Percentiles rank a stretch among this genome's conserved stretches.
Conservation (phyloP, 1,140 invertebrate genomes). For the Tetranychus urticae region DNA sequence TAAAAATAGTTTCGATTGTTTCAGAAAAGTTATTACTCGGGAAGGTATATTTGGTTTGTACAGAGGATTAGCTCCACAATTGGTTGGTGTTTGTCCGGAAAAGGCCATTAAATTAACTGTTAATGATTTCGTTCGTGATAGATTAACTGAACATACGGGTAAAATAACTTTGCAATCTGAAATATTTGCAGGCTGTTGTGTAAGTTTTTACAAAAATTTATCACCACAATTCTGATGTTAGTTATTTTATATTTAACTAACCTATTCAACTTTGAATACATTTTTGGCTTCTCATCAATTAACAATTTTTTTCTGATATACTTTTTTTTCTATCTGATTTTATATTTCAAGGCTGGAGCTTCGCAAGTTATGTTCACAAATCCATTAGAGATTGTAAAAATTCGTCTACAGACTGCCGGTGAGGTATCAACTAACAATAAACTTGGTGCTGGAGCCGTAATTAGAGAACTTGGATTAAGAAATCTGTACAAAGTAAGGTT, state of each 20-base stretch:
- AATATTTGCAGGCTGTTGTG: slow-evolving; percentile 73
- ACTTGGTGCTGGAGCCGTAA: slow-evolving; percentile 57
- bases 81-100: slow-evolving; percentile 97
- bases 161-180: slow-evolving; percentile 58
- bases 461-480: slow-evolving; percentile 73
- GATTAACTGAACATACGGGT: slow-evolving; percentile 69
- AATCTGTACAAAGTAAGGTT: slow-evolving; percentile 68
- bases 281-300: too few species aligned
- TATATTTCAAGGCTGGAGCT: slow-evolving; percentile 44
- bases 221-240: not conserved
- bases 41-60: slow-evolving; percentile 91
- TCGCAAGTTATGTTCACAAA: slow-evolving; percentile 95
- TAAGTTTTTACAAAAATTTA: slow-evolving; percentile 31
- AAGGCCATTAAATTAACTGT: slow-evolving; percentile 97
- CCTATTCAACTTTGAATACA: too few species aligned
- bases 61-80: slow-evolving; percentile 73
- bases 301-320: too few species aligned
- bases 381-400: slow-evolving; percentile 97
- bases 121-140: slow-evolving; percentile 86
- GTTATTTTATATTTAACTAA: not conserved
- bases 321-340: not conserved
- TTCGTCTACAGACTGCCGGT: slow-evolving; percentile 93
- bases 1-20: slow-evolving; percentile 85
- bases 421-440: slow-evolving; percentile 59
- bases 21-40: slow-evolving; percentile 78